phyloP scores from a whole-genome alignment of 2,113 vertebrate genomes.

The Rostratula benghalensis region DNA sequence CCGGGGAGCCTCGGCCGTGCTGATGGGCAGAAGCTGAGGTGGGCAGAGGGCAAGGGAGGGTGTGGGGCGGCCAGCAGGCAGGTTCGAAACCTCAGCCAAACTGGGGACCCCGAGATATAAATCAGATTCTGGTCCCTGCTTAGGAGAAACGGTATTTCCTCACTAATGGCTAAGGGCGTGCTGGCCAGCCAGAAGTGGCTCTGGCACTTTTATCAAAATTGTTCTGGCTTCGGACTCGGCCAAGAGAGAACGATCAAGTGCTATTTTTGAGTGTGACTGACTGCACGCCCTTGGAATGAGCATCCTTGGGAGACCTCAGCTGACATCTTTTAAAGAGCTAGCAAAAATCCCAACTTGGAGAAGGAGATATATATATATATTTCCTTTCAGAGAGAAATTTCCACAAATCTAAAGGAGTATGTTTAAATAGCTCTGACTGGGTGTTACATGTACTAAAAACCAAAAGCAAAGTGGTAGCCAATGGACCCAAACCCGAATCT shows the following conservation, averaged over 20 bases:
- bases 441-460: background rate
- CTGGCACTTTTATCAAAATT: background rate
- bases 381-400: background rate
- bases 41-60: background rate
- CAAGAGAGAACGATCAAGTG: background rate
- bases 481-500: background rate
- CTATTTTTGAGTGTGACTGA: background rate
- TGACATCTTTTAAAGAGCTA: background rate
- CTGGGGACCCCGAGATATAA: rapidly evolving
- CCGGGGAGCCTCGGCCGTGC: background rate
- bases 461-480: background rate
- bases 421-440: background rate
- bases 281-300: background rate
- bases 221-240: background rate
- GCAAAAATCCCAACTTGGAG: background rate
- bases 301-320: background rate
- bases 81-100: background rate
- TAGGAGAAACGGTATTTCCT: background rate
- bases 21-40: background rate
- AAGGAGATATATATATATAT: background rate
- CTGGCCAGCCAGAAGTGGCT: background rate
- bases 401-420: background rate
- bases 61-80: background rate
- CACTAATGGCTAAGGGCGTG: rapidly evolving
- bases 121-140: background rate